Evolutionary conservation across 1,140 invertebrate genomes (phyloP), one percentile per base, ranked within the genome.

Genomic region (Hesperophylax magnus): DNA sequence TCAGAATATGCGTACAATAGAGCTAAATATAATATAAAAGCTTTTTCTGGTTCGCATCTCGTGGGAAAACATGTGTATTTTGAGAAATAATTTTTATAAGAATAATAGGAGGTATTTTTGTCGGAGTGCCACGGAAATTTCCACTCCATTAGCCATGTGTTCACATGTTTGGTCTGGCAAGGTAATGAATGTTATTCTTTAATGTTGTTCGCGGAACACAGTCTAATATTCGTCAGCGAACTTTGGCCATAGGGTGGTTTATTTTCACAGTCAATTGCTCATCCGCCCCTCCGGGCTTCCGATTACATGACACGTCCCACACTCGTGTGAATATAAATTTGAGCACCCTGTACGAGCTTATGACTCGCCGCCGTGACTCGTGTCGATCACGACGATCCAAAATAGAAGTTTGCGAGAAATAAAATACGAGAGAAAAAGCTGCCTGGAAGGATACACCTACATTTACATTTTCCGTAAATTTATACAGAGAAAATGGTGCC

Each of bases 251-350:
- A 34, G 20, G 61, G 47, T n/a, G 61, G 9, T 78, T 78, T 78
- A 78, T 78, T 78, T 69, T 78, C 63, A 69, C 77, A 78, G 61
- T 54, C 76, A 78, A 78, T 78, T 78, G 60, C 76, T 63, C 76
- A 53, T 63, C 39, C 63, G 24, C 76, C 75, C 14, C 61, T 78
- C 39, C 76, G 22, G 61, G 63, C 52, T 52, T 78, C 31, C 31
- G 20, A 56, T 69, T 54, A 54, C 77, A 22, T 22, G 61, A 78
- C 63, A 78, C 77, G 56, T 76, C 53, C 54, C 22, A 34, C 54
- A 34, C 56, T 60, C 14, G 52, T 34, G 27, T 75, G 72, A 76
- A 76, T 76, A 76, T 60, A 76, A 76, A 76, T 76, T 60, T 60
- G 72, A 76, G 27, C 56, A 76, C 72, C 27, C 56, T 60, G 72